Conservation (phyloP, 2,113 vertebrate species). For the Laticauda colubrina region DNA sequence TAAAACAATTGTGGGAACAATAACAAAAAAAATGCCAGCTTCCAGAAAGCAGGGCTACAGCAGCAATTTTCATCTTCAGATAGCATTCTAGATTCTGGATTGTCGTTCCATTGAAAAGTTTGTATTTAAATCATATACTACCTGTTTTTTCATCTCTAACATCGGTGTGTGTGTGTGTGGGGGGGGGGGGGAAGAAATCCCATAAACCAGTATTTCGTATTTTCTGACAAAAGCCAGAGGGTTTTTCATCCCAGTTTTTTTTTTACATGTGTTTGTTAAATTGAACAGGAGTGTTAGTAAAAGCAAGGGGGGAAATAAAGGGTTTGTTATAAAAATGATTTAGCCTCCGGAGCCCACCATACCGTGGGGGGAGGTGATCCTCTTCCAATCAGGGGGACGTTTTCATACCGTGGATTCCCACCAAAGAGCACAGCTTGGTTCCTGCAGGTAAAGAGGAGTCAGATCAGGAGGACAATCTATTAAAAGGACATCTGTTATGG, state of each 20-base stretch:
- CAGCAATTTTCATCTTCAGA: background rate
- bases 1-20: background rate
- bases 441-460: constrained; percentile 66
- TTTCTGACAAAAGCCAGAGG: constrained; percentile 7
- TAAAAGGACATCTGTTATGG: constrained; percentile 7
- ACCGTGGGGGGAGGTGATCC: constrained; percentile 96
- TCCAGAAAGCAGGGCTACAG: background rate
- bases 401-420: constrained; percentile 91
- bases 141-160: constrained; percentile 16
- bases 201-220: background rate
- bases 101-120: background rate
- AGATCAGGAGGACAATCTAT: background rate
- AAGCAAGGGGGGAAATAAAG: constrained; percentile 1
- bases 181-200: background rate
- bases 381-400: constrained; percentile 92
- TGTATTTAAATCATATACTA: background rate
- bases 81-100: background rate
- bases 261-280: background rate
- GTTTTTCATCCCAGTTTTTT: constrained; percentile 6
- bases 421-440: constrained; percentile 89
- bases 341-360: constrained; percentile 65
- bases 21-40: background rate
- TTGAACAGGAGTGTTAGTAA: background rate
- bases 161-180: background rate
- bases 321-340: constrained; percentile 42